A percentile compares a stretch with the other conserved stretches of the same genome.
Conservation (phyloP, 2,113 vertebrate species). For the Rhinichthys klamathensis region DNA sequence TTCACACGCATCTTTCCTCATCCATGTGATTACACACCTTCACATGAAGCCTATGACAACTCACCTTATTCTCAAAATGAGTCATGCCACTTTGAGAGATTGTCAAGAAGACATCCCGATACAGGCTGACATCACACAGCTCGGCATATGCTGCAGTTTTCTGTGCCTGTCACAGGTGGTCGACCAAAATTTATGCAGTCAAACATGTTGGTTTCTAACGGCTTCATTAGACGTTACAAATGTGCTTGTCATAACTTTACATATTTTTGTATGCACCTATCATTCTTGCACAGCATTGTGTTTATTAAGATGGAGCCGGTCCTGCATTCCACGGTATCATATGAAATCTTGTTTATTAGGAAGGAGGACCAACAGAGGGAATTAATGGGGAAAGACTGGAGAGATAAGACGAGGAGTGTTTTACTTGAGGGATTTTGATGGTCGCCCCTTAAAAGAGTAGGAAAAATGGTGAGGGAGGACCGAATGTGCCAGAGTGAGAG, state of each 20-base stretch:
- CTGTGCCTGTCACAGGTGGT: neutral
- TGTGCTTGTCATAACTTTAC: neutral
- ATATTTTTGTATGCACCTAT: neutral
- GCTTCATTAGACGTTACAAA: conserved; percentile 1
- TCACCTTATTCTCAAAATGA: conserved; percentile 26
- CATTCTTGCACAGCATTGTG: neutral
- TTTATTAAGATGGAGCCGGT: conserved; percentile 27
- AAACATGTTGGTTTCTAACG: neutral
- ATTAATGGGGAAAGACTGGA: conserved; percentile 33
- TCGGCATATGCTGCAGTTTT: neutral
- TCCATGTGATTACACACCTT: conserved; percentile 20
- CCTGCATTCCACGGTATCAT: conserved; percentile 22
- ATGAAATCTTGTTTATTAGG: conserved; percentile 51
- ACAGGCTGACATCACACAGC: neutral
- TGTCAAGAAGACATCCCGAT: conserved; percentile 12
- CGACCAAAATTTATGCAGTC: neutral
- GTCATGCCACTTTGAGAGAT: conserved; percentile 13
- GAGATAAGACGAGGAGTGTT: conserved; percentile 48
- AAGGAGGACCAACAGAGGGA: conserved; percentile 40
- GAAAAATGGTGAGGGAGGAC: conserved; percentile 22
- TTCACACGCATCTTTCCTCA: neutral
- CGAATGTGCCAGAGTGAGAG: conserved; percentile 22
- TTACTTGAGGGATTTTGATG: conserved; percentile 47
- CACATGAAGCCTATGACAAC: neutral
- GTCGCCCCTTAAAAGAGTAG: conserved; percentile 48